phyloP scores from a whole-genome alignment of 2,797 vertebrate genomes.

The Pangasius larnaudii region DNA sequence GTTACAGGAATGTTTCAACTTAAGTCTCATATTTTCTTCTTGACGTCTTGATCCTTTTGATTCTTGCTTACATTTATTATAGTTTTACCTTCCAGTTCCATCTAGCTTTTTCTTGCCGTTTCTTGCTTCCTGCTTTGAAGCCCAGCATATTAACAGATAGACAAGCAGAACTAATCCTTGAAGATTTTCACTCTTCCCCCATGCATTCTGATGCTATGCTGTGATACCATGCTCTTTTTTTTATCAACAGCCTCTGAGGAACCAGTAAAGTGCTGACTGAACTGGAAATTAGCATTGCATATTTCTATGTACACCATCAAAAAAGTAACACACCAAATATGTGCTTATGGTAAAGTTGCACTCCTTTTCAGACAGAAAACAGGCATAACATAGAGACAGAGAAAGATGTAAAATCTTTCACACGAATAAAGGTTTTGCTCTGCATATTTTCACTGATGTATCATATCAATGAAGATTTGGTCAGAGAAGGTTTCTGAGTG shows the following conservation, averaged over 20 bases:
- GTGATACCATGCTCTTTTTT: neutral
- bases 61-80: neutral
- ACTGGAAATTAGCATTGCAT: neutral
- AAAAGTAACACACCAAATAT: too few relatives aligned
- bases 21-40: neutral
- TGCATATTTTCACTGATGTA: neutral
- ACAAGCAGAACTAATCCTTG: neutral
- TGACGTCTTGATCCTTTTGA: neutral
- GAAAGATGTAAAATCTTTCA: neutral
- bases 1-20: neutral
- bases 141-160: neutral
- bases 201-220: neutral
- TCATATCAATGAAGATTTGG: neutral
- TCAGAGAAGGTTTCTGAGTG: neutral
- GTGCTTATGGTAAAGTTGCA: neutral
- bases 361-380: neutral
- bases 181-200: neutral
- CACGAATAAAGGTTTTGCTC: neutral
- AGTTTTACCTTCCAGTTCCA: neutral
- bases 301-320: neutral
- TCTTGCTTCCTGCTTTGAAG: neutral
- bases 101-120: neutral
- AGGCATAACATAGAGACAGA: neutral
- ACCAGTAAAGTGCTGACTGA: neutral
- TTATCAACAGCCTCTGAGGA: neutral